Evolutionary conservation across 92 coral and sea anemone species (phyloP).

Genomic region (Paramuricea clavata): DNA sequence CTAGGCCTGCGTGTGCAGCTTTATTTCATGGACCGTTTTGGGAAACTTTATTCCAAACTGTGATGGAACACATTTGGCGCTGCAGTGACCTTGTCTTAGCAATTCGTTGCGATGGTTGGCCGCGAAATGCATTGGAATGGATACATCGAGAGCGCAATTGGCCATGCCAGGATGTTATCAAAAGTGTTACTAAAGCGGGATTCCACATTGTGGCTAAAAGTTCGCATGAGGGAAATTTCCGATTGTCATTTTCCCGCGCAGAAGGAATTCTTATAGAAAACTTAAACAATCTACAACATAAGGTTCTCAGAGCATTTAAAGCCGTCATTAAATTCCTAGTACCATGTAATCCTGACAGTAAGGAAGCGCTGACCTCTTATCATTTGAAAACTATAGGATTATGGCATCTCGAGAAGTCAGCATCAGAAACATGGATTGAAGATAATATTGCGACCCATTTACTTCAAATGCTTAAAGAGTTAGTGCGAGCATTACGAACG

Average conservation of each 20-base stretch:
- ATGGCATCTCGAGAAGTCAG: constrained; percentile 72
- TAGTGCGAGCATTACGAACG: constrained; percentile 59
- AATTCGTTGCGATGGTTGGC: constrained; percentile 75
- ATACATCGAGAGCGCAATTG: constrained; percentile 70
- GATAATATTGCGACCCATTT: constrained; percentile 74
- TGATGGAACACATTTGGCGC: neutral
- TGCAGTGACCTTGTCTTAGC: constrained; percentile 82
- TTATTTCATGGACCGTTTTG: neutral
- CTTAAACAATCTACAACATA: constrained; percentile 71
- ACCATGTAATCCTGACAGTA: neutral
- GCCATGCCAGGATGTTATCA: constrained; percentile 69
- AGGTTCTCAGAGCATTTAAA: constrained; percentile 20
- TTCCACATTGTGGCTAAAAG: constrained; percentile 78
- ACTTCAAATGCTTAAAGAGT: constrained; percentile 70
- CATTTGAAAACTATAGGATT: constrained; percentile 76
- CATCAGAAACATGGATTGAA: constrained; percentile 68
- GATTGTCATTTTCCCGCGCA: constrained; percentile 84
- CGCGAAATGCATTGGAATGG: constrained; percentile 74
- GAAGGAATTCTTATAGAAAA: constrained; percentile 75
- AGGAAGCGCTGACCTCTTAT: constrained; percentile 63
- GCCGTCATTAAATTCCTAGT: neutral
- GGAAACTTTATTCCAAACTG: neutral
- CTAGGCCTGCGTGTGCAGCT: neutral
- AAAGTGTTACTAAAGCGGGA: constrained; percentile 65
- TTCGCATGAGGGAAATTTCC: constrained; percentile 67